A percentile compares a stretch with the other conserved stretches of the same genome.
Conservation (phyloP, 2,888 invertebrate species). For the Hypomecis punctinalis region DNA sequence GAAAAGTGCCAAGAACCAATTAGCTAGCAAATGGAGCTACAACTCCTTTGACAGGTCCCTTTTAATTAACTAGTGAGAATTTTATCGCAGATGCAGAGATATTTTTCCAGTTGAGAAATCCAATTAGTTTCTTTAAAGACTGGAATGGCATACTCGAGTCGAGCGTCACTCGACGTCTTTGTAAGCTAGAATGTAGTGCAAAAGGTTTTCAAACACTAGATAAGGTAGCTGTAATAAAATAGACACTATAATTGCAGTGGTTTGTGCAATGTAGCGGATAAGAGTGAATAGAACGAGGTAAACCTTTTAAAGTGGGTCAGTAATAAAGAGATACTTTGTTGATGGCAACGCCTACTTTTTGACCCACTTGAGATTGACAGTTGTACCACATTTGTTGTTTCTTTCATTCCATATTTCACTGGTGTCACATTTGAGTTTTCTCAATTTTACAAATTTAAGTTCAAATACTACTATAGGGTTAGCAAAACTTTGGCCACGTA, state of each 20-base stretch:
- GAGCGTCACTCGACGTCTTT: slow-evolving; percentile 1
- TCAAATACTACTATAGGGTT: no score
- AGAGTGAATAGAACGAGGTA: neutral
- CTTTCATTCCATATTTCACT: no score
- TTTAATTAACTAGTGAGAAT: slow-evolving; percentile 31
- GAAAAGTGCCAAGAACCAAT: slow-evolving; percentile 34
- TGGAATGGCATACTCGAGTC: slow-evolving; percentile 21
- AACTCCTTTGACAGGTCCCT: slow-evolving; percentile 32
- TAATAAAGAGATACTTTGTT: neutral
- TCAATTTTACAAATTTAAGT: no score
- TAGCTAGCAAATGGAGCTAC: slow-evolving; percentile 27
- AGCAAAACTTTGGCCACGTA: no score
- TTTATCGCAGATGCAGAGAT: slow-evolving; percentile 20
- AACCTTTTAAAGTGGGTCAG: slow-evolving; percentile 2
- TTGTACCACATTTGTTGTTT: no score
- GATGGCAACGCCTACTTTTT: neutral
- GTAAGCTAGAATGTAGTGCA: slow-evolving; percentile 12
- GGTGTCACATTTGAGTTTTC: no score
- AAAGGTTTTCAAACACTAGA: slow-evolving; percentile 9
- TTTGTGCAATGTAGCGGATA: neutral
- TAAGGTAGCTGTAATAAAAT: neutral
- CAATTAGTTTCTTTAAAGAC: slow-evolving; percentile 23
- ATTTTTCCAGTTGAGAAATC: slow-evolving; percentile 20
- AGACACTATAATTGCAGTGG: neutral
- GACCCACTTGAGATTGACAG: no score